phyloP scores from a whole-genome alignment of 2,888 invertebrate genomes.

The Penaeus monodon region DNA sequence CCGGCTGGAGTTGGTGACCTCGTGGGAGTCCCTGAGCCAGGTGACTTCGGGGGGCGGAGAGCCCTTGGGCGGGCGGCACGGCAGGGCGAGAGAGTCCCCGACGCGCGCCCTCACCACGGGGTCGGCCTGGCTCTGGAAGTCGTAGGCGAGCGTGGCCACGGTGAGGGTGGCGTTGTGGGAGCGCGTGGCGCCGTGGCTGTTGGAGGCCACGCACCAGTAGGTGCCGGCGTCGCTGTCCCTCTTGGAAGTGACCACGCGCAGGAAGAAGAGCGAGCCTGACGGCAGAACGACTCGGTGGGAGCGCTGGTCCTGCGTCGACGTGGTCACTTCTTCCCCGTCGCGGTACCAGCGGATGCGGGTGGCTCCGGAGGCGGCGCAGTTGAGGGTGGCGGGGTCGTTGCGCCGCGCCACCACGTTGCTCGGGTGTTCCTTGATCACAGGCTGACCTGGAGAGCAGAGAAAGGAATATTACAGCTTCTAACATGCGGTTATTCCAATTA shows the following conservation, averaged over 20 bases:
- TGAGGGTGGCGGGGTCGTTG: constrained; percentile 95
- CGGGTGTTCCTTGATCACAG: constrained; percentile 96
- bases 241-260: constrained; percentile 89
- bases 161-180: constrained; percentile 95
- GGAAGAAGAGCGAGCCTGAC: constrained; percentile 92
- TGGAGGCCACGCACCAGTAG: constrained; percentile 97
- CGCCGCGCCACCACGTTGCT: constrained; percentile 94
- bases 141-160: constrained; percentile 96
- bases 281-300: constrained; percentile 87
- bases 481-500: too few species aligned
- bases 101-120: constrained; percentile 91
- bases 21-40: constrained; percentile 82
- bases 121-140: constrained; percentile 90
- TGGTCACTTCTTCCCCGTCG: constrained; percentile 79
- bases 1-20: constrained; percentile 64
- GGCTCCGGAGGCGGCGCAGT: constrained; percentile 97
- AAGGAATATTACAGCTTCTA: too few species aligned
- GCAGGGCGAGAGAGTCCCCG: constrained; percentile 89
- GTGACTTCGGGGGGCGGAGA: constrained; percentile 92
- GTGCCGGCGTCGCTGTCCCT: constrained; percentile 77
- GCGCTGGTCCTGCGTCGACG: constrained; percentile 66
- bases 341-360: constrained; percentile 95
- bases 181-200: constrained; percentile 87
- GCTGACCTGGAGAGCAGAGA: constrained; percentile 72
- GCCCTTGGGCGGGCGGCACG: constrained; percentile 94